Conservation (phyloP, 2,888 invertebrate genomes). For the Eugnorisma glareosa region DNA sequence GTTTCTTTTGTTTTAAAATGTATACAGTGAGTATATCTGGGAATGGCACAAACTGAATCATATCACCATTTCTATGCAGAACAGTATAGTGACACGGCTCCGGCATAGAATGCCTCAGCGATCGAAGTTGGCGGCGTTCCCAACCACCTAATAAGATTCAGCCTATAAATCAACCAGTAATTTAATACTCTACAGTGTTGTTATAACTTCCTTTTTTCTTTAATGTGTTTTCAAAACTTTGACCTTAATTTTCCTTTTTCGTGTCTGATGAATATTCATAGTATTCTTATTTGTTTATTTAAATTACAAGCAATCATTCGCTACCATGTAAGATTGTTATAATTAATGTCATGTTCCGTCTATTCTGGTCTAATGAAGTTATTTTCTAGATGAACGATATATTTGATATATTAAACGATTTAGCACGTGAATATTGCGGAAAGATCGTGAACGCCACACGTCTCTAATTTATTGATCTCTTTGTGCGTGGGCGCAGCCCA, state of each 20-base stretch:
- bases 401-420: slow-evolving; percentile 59
- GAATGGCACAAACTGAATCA: slow-evolving; percentile 55
- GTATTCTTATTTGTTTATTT: slow-evolving; percentile 38
- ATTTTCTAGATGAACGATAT: slow-evolving; percentile 50
- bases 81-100: slow-evolving; percentile 66
- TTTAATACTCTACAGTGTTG: slow-evolving; percentile 51
- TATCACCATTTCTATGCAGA: slow-evolving; percentile 71
- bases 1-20: slow-evolving; percentile 40
- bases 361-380: slow-evolving; percentile 46
- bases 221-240: slow-evolving; percentile 40
- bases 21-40: slow-evolving; percentile 26
- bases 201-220: slow-evolving; percentile 45
- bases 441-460: slow-evolving; percentile 73
- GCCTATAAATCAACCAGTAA: slow-evolving; percentile 54
- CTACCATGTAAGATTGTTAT: slow-evolving; percentile 28
- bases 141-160: slow-evolving; percentile 62
- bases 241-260: slow-evolving; percentile 50
- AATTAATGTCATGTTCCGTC: slow-evolving; percentile 44
- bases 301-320: slow-evolving; percentile 31
- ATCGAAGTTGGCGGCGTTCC: slow-evolving; percentile 73
- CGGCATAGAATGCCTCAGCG: slow-evolving; percentile 68
- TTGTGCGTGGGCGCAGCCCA: slow-evolving; percentile 81
- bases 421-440: slow-evolving; percentile 61
- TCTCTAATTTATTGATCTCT: slow-evolving; percentile 76
- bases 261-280: slow-evolving; percentile 47